Evolutionary conservation across 2,797 vertebrate genomes (phyloP), one percentile per base, ranked within the genome.

Genomic region (Gila robusta): DNA sequence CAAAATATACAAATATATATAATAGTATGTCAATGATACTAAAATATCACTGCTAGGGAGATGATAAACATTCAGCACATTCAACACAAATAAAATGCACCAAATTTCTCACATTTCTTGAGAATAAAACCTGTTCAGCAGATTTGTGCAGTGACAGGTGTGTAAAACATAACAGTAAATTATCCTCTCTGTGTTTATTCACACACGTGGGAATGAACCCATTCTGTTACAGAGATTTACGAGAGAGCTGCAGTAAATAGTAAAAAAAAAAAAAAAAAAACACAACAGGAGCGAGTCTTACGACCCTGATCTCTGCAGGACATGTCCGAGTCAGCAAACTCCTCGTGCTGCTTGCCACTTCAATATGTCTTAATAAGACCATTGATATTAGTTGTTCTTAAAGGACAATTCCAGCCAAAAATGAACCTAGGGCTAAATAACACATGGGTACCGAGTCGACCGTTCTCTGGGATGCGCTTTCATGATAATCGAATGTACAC

Each of bases 211-310:
- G 37, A 64, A 64, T 77, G 74, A 16, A 59, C 74, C 12, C 52
- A 59, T 59, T 77, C 74, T 77, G 74, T 59, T 77, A n/a, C 19
- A 14, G 74, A 59, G 74, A 77, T 77, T 77, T 77, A 77, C 32
- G 21, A 59, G 74, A 37, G 52, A 59, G 52, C 52, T 3, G 19
- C 49, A 56, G 74, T 56, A 77, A 59, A 77, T 6, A 56, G 52
- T 1, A 21, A 77, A 35, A 35, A 4, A 35, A 47, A 32, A 32
- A 2, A 32, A 32, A 32, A 77, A 35, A 35, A 1, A 35, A 47
- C 9, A 77, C 73, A 54, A 41, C 44, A 52, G 59, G 44, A 84
- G 59, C 72, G n/a, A 54, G 62, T 67, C 62, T 49, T 84, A 74
- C 32, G 59, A 66, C 56, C 23, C 14, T 47, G 26, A 52, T 52